Conservation (phyloP, 2,797 vertebrate species). For the Tinamus major region DNA sequence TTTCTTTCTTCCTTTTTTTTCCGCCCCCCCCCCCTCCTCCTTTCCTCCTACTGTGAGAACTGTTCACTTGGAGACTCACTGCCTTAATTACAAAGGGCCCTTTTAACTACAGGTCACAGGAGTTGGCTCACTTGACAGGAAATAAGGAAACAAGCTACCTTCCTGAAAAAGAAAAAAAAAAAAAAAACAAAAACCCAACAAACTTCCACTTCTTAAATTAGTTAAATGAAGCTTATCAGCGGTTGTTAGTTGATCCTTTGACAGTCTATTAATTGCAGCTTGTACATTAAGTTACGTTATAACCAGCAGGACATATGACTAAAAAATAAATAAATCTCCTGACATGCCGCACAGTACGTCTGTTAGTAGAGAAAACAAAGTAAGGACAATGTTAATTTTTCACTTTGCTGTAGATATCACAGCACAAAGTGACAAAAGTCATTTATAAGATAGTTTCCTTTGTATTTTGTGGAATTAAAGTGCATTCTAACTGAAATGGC, state of each 20-base stretch:
- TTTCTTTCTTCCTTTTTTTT: background rate
- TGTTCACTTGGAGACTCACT: slow-evolving; percentile 80
- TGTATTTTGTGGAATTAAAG: slow-evolving; percentile 26
- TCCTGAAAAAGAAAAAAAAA: slow-evolving; percentile 78
- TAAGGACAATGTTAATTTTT: background rate
- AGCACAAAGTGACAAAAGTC: slow-evolving; percentile 4
- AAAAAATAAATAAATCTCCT: slow-evolving; percentile 47
- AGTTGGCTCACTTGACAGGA: slow-evolving; percentile 84
- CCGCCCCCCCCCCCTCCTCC: background rate
- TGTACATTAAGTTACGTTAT: slow-evolving; percentile 78
- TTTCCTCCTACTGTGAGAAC: slow-evolving; percentile 82
- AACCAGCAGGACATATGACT: slow-evolving; percentile 70
- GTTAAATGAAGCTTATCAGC: slow-evolving; percentile 86
- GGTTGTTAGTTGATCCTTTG: slow-evolving; percentile 82
- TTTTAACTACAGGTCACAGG: slow-evolving; percentile 85
- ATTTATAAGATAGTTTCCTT: background rate
- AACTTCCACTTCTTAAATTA: slow-evolving; percentile 84
- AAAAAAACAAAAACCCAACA: background rate
- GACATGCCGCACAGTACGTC: background rate
- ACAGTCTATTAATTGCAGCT: slow-evolving; percentile 82
- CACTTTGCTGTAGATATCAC: slow-evolving; percentile 30
- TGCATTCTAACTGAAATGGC: background rate
- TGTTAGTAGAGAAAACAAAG: slow-evolving; percentile 26
- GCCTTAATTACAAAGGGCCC: slow-evolving; percentile 86
- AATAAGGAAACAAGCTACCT: slow-evolving; percentile 85